Evolutionary conservation across 2,888 invertebrate genomes (phyloP), one percentile per base, ranked within the genome.

Genomic region (Siphlonurus alternatus): DNA sequence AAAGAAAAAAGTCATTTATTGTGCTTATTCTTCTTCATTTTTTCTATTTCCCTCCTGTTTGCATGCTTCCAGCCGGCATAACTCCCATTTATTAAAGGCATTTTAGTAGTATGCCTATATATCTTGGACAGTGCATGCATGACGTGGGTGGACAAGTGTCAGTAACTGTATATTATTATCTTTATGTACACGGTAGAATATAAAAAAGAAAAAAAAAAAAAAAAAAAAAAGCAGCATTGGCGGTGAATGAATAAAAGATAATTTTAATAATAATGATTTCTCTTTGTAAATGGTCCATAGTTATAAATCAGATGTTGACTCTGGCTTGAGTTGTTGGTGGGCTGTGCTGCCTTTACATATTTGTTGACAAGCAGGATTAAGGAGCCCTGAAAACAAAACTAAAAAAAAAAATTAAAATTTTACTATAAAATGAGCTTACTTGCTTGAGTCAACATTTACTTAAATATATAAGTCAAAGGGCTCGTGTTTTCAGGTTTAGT

Each of bases 21-120:
- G 66, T 67, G 67, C 66, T 66, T 38, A 38, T 38, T 38, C 15
- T 38, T 38, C 38, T 38, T 10, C 38, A 38, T 38, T 68, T 69
- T 69, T 66, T 65, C 67, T 68, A 67, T 64, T 63, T 23, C 61
- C 63, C 56, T 66, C 66, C 65, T 68, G 67, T 68, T 63, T 69
- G 69, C 69, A 69, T 69, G 69, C 66, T 69, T 69, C 67, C 69
- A 69, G 67, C 65, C 66, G 66, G 66, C 67, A 66, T n/a, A n/a
- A n/a, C n/a, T n/a, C n/a, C n/a, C n/a, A n/a, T n/a, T n/a, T n/a
- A n/a, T 67, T 66, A 64, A 66, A 66, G 64, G 65, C 65, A 66
- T 63, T 64, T 22, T 63, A 65, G 65, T 65, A 67, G 66, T 67
- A 66, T 66, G 65, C 59, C 65, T 65, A 65, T 65, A 61, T 61